Conservation (phyloP, 2,888 invertebrate genomes). For the Nemapogon koenigi region DNA sequence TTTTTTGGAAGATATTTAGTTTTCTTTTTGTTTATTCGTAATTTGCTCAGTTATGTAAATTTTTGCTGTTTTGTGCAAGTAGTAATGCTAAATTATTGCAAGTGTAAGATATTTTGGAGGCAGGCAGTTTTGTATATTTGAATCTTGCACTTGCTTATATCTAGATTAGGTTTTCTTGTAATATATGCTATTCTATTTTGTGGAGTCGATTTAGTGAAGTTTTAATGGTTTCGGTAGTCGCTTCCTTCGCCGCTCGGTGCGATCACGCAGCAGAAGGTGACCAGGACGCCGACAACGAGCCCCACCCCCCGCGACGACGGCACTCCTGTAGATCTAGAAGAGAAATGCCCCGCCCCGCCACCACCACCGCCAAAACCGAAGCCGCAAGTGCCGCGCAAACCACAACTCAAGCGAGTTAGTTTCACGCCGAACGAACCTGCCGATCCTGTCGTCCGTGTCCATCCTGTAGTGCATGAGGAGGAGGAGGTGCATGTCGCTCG, state of each 20-base stretch:
- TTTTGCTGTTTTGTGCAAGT: slow-evolving; percentile 46
- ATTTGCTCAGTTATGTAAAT: slow-evolving; percentile 21
- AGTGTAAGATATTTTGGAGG: slow-evolving; percentile 1
- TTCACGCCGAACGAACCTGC: slow-evolving; percentile 30
- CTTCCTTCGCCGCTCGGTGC: slow-evolving; percentile 43
- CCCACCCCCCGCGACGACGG: slow-evolving; percentile 20
- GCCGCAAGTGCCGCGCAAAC: slow-evolving; percentile 57
- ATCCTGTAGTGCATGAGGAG: slow-evolving; percentile 36
- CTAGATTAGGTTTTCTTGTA: too few species aligned
- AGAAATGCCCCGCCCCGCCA: slow-evolving; percentile 20
- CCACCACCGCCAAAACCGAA: slow-evolving; percentile 31
- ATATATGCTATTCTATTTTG: too few species aligned
- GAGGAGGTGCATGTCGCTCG: slow-evolving; percentile 24
- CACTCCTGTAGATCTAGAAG: slow-evolving; percentile 26
- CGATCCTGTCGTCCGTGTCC: slow-evolving; percentile 27
- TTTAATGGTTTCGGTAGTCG: slow-evolving; percentile 19
- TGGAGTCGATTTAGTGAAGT: slow-evolving; percentile 1
- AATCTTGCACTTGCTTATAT: slow-evolving; percentile 4
- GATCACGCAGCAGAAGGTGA: slow-evolving; percentile 38
- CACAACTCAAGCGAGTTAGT: slow-evolving; percentile 59
- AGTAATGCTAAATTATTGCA: slow-evolving; percentile 17
- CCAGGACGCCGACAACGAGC: slow-evolving; percentile 20
- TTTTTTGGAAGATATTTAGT: slow-evolving; percentile 60
- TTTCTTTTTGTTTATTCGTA: slow-evolving; percentile 28
- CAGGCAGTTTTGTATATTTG: not conserved